Conservation (phyloP, 2,888 invertebrate species). For the Dryobotodes eremita region DNA sequence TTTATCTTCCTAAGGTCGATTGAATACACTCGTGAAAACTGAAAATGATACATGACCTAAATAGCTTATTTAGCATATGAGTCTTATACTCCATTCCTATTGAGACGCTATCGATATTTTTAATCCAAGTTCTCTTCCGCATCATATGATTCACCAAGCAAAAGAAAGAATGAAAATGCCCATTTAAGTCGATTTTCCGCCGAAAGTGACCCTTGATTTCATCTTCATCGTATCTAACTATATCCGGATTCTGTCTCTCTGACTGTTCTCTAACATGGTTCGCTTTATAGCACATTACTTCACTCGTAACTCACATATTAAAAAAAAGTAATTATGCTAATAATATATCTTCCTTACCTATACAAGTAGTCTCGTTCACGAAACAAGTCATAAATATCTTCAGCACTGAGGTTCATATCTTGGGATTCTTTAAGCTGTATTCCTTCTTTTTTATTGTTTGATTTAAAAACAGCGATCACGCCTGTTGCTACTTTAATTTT, state of each 20-base stretch:
- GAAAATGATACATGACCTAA: background rate
- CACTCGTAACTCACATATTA: background rate
- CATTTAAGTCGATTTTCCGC: no score
- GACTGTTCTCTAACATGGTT: background rate
- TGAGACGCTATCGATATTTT: background rate
- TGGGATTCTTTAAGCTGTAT: constrained; percentile 24
- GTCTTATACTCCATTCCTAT: background rate
- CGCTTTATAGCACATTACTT: background rate
- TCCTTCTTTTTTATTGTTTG: constrained; percentile 8
- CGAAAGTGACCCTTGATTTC: background rate
- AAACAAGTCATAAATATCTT: constrained; percentile 71
- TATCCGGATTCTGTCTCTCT: background rate
- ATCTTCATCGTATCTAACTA: background rate
- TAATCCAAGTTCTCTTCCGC: background rate
- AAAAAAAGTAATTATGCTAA: background rate
- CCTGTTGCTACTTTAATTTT: constrained; percentile 73
- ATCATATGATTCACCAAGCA: background rate
- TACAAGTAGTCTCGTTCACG: constrained; percentile 68
- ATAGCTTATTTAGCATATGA: background rate
- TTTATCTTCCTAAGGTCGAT: background rate
- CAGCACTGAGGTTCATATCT: constrained; percentile 61
- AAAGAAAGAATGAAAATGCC: background rate
- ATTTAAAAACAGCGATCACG: constrained; percentile 44
- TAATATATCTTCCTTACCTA: constrained; percentile 56
- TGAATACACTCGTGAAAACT: background rate